phyloP scores from a whole-genome alignment of 2,888 invertebrate genomes.

The Gasteruption jaculator region DNA sequence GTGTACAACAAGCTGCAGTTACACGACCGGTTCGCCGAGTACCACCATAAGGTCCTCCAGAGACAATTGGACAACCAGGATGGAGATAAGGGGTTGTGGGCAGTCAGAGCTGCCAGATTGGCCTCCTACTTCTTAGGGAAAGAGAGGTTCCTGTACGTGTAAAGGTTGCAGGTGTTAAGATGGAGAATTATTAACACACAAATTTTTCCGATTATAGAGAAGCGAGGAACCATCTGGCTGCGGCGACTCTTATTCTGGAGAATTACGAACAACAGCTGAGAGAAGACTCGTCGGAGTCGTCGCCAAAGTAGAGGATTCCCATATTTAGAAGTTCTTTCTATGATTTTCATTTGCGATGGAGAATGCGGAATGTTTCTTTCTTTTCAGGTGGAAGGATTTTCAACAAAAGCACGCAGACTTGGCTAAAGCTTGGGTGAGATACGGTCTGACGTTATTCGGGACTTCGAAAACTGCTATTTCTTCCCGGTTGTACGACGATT shows the following conservation, averaged over 20 bases:
- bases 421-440: conserved; percentile 61
- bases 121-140: conserved; percentile 53
- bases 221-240: conserved; percentile 65
- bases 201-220: conserved; percentile 44
- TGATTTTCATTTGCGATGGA: no score
- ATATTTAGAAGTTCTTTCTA: no score
- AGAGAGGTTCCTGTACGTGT: conserved; percentile 37
- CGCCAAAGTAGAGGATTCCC: no score
- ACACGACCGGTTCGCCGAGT: conserved; percentile 55
- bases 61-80: conserved; percentile 58
- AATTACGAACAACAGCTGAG: conserved; percentile 57
- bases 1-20: conserved; percentile 57
- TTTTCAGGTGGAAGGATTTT: conserved; percentile 25
- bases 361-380: no score
- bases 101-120: conserved; percentile 55
- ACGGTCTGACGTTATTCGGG: conserved; percentile 58
- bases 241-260: conserved; percentile 58
- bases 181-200: conserved; percentile 4
- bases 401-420: conserved; percentile 54
- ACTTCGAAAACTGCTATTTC: conserved; percentile 53
- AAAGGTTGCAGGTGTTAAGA: conserved; percentile 5
- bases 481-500: no score
- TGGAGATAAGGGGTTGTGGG: conserved; percentile 59
- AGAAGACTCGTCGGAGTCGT: no score
- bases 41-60: conserved; percentile 58